Evolutionary conservation across 2,797 vertebrate species (phyloP).

Genomic region (Pristis pectinata): DNA sequence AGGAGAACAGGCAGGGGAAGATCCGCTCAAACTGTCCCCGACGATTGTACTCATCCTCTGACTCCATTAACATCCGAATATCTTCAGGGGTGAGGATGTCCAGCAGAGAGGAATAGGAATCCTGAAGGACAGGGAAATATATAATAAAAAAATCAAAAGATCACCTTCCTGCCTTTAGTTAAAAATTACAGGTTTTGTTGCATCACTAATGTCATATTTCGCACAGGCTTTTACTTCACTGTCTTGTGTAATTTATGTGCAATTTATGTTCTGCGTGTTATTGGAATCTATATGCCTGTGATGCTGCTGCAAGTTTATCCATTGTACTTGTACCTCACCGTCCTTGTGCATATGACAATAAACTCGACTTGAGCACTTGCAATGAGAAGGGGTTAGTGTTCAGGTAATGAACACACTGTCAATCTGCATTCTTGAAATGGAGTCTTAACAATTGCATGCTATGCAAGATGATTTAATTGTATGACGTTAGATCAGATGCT

Average conservation of each 20-base stretch:
- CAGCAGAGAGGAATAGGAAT: constrained; percentile 72
- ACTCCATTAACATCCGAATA: constrained; percentile 73
- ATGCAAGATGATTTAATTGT: not conserved
- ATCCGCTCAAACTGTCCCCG: constrained; percentile 80
- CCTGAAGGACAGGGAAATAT: constrained; percentile 53
- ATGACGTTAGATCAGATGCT: not conserved
- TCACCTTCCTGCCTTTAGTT: not conserved
- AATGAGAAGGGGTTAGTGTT: not conserved
- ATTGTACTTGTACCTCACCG: too few relatives aligned
- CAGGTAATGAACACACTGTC: not conserved
- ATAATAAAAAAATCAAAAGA: not conserved
- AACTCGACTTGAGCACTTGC: not conserved
- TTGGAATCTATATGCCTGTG: too few relatives aligned
- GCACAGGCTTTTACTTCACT: too few relatives aligned
- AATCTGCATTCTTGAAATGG: not conserved
- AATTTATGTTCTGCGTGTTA: too few relatives aligned
- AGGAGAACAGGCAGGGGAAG: constrained; percentile 75
- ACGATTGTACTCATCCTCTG: constrained; percentile 80
- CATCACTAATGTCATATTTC: too few relatives aligned
- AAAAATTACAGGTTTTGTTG: too few relatives aligned
- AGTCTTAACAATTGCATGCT: not conserved
- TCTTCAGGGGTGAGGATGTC: constrained; percentile 84
- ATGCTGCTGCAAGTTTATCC: too few relatives aligned
- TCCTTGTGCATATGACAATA: too few relatives aligned
- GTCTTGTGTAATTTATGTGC: too few relatives aligned